Percentiles rank a stretch among this genome's conserved stretches.
Conservation (phyloP, 2,888 invertebrate species). For the Drosophila birchii region DNA sequence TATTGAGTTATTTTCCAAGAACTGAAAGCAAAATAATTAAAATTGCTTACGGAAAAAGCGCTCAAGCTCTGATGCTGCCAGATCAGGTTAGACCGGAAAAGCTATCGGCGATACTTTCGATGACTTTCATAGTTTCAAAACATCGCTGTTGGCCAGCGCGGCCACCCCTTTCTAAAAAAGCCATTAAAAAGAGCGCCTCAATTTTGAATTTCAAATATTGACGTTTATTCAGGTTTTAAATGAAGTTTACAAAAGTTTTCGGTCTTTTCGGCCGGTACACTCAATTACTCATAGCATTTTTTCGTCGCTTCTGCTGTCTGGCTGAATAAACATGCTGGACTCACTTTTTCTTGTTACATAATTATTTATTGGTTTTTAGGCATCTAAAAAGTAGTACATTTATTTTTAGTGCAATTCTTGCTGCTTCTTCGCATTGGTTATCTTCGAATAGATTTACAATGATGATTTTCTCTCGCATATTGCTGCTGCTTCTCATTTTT, state of each 20-base stretch:
- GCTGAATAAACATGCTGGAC: slow-evolving; percentile 62
- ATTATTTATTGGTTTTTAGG: slow-evolving; percentile 65
- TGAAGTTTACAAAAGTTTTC: slow-evolving; percentile 68
- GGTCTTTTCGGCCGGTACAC: slow-evolving; percentile 53
- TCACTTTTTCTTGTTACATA: slow-evolving; percentile 61
- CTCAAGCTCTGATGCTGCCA: not conserved
- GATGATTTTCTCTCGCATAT: slow-evolving; percentile 40
- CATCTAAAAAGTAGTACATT: slow-evolving; percentile 40
- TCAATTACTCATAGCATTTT: slow-evolving; percentile 35
- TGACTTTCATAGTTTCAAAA: too few relatives aligned
- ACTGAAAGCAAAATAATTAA: not conserved
- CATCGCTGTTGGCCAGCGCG: not conserved
- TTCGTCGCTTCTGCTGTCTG: slow-evolving; percentile 6
- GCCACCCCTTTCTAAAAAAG: not conserved
- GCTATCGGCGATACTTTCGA: too few relatives aligned
- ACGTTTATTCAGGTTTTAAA: slow-evolving; percentile 63
- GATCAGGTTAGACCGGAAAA: not conserved
- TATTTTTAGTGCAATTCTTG: slow-evolving; percentile 63
- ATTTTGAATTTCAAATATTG: slow-evolving; percentile 60
- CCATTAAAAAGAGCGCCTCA: not conserved
- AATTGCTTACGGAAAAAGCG: not conserved
- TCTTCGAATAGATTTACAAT: slow-evolving; percentile 60
- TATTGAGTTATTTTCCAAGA: not conserved
- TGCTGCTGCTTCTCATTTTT: slow-evolving; percentile 39
- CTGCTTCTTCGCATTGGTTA: slow-evolving; percentile 56